Percentiles rank a stretch among this genome's conserved stretches.
Evolutionary conservation across 2,113 vertebrate genomes (phyloP).

Genomic region (Chaetorhynchus papuensis): DNA sequence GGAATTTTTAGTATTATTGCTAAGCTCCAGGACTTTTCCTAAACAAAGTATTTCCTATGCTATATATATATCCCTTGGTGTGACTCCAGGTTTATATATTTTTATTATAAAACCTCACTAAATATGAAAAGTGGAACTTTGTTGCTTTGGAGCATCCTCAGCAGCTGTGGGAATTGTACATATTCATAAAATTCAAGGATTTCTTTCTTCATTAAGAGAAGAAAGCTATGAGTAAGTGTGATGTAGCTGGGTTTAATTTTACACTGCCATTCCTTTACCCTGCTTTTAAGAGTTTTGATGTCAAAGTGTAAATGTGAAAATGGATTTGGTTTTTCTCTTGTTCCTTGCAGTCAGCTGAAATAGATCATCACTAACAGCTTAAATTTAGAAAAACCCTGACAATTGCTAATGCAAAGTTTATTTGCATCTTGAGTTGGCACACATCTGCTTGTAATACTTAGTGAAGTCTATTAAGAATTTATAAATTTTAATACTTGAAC

Average conservation of each 20-base stretch:
- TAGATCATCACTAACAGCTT: neutral
- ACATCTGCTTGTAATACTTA: neutral
- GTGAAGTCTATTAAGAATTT: neutral
- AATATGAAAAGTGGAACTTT: neutral
- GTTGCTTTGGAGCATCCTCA: neutral
- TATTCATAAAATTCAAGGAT: neutral
- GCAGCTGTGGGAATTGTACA: neutral
- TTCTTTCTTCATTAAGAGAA: neutral
- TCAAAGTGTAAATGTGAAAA: neutral
- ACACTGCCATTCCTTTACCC: neutral
- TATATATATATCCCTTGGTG: neutral
- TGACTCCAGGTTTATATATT: neutral
- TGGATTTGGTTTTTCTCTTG: neutral
- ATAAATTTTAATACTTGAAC: neutral
- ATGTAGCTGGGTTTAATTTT: neutral
- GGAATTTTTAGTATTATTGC: neutral
- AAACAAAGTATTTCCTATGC: neutral
- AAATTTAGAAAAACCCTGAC: neutral
- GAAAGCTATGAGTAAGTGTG: neutral
- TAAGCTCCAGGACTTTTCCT: neutral
- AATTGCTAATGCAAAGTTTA: neutral
- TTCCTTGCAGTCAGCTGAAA: neutral
- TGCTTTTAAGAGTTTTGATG: neutral
- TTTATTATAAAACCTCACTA: neutral
- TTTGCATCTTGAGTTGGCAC: neutral